phyloP scores from a whole-genome alignment of 2,888 invertebrate genomes.

The Protodeltote pygarga region DNA sequence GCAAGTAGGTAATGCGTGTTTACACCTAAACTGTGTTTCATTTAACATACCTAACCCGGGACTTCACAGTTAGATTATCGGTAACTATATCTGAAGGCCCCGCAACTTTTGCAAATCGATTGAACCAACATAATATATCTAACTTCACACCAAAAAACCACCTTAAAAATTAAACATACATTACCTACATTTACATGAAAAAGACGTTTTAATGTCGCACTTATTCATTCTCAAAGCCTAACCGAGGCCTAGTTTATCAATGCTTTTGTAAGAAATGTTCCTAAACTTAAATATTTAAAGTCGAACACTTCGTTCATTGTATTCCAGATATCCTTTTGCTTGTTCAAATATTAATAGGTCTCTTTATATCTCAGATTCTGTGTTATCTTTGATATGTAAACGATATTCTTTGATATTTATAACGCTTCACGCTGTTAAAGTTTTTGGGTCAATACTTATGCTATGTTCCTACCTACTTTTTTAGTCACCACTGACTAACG shows the following conservation, averaged over 20 bases:
- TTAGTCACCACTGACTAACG: too few relatives aligned
- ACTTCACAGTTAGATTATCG: too few relatives aligned
- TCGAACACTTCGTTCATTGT: slow-evolving; percentile 25
- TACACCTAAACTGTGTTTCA: too few relatives aligned
- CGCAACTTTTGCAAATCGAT: too few relatives aligned
- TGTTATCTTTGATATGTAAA: slow-evolving; percentile 38
- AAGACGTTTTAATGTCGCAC: too few relatives aligned
- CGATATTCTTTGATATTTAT: slow-evolving; percentile 24
- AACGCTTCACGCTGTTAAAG: slow-evolving; percentile 1
- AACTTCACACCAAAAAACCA: too few relatives aligned
- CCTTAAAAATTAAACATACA: too few relatives aligned
- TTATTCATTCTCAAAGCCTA: background rate
- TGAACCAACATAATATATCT: too few relatives aligned
- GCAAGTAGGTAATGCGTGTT: too few relatives aligned
- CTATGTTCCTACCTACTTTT: background rate
- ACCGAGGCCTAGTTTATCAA: slow-evolving; percentile 10
- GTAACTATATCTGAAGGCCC: too few relatives aligned
- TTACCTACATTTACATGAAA: too few relatives aligned
- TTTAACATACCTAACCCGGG: too few relatives aligned
- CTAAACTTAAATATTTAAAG: slow-evolving; percentile 35
- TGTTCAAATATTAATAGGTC: slow-evolving; percentile 41
- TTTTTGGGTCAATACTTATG: background rate
- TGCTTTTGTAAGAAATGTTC: background rate
- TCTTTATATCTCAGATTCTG: slow-evolving; percentile 22
- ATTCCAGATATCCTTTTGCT: slow-evolving; percentile 28